Percentiles rank a stretch among this genome's conserved stretches.
Conservation (phyloP, 2,113 vertebrate genomes). For the Bujurquina vittata region DNA sequence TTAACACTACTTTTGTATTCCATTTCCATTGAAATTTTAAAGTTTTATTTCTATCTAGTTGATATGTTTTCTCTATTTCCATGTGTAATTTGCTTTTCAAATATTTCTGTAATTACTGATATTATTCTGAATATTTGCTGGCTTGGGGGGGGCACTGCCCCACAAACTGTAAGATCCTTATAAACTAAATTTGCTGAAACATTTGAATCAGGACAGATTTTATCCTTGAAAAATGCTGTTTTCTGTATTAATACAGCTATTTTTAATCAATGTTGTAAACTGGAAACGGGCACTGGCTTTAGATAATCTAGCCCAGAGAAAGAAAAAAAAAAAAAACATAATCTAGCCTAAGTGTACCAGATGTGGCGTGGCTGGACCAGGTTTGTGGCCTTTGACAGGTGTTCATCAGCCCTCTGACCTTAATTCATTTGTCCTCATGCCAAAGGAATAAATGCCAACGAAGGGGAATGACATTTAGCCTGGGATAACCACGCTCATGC, state of each 20-base stretch:
- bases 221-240: background rate
- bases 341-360: slow-evolving; percentile 23
- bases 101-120: background rate
- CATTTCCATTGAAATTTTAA: background rate
- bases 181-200: background rate
- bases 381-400: slow-evolving; percentile 45
- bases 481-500: slow-evolving; percentile 1
- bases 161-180: background rate
- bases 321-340: too few relatives aligned
- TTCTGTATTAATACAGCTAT: background rate
- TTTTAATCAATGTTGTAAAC: background rate
- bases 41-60: too few relatives aligned
- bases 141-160: background rate
- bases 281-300: slow-evolving; percentile 19
- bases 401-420: slow-evolving; percentile 59
- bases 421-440: slow-evolving; percentile 58
- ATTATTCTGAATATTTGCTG: background rate
- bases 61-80: background rate
- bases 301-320: slow-evolving; percentile 32
- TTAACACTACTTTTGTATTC: background rate
- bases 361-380: slow-evolving; percentile 26
- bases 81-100: background rate
- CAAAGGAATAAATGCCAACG: slow-evolving; percentile 53
- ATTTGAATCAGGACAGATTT: background rate
- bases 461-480: slow-evolving; percentile 50